Evolutionary conservation across 2,113 vertebrate genomes (phyloP).

Genomic region (Channa maculata): DNA sequence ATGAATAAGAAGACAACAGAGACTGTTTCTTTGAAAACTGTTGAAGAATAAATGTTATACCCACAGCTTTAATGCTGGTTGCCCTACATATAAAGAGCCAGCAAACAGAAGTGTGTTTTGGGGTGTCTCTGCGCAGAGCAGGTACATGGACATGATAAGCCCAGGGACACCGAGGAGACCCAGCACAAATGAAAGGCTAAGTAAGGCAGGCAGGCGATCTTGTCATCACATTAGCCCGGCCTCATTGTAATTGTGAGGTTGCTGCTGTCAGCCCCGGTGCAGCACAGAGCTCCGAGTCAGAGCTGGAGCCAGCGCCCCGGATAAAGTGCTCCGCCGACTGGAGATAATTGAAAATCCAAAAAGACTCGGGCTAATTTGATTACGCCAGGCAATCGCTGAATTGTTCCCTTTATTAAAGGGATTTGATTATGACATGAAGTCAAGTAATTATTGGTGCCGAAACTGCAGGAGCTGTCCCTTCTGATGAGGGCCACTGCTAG

Average conservation of each 20-base stretch:
- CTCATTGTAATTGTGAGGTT: slow-evolving; percentile 72
- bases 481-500: slow-evolving; percentile 58
- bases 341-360: slow-evolving; percentile 97
- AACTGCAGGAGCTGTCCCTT: slow-evolving; percentile 67
- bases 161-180: slow-evolving; percentile 43
- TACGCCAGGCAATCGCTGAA: slow-evolving; percentile 89
- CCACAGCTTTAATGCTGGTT: slow-evolving; percentile 11
- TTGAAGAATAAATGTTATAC: slow-evolving; percentile 22
- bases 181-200: slow-evolving; percentile 70
- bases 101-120: slow-evolving; percentile 42
- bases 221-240: slow-evolving; percentile 75
- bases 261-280: slow-evolving; percentile 77
- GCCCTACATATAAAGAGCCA: slow-evolving; percentile 36
- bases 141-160: slow-evolving; percentile 53
- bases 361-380: slow-evolving; percentile 96
- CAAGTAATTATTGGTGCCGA: slow-evolving; percentile 83
- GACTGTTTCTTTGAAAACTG: slow-evolving; percentile 34
- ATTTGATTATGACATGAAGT: slow-evolving; percentile 93
- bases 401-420: slow-evolving; percentile 94
- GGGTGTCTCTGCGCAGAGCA: slow-evolving; percentile 36
- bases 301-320: slow-evolving; percentile 66
- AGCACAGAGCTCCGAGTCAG: slow-evolving; percentile 61
- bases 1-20: slow-evolving; percentile 42
- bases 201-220: slow-evolving; percentile 71
- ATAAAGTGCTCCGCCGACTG: slow-evolving; percentile 86